These are phyloP conservation scores for Euleptes europaea DNA, from an alignment of 2,113 vertebrate species.

Conservation along the genomic window DNA sequence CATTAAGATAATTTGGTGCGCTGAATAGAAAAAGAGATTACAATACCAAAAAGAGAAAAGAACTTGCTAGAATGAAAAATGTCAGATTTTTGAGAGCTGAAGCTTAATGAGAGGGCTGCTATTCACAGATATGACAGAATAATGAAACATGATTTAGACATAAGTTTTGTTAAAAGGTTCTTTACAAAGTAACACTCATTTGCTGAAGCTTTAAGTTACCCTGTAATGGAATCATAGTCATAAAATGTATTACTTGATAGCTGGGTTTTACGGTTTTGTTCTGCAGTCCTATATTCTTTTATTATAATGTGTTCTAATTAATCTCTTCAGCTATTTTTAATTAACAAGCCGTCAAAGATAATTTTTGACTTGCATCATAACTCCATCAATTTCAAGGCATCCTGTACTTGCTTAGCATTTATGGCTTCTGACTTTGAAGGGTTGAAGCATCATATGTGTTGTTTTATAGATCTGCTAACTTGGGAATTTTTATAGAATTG, in stretches of 20 bases:
- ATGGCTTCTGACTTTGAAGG: neutral
- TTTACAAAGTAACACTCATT: neutral
- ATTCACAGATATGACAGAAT: slow-evolving; percentile 14
- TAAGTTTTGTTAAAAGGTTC: neutral
- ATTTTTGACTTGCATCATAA: neutral
- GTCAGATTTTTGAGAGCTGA: neutral
- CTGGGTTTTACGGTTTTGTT: neutral
- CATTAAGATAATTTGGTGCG: neutral
- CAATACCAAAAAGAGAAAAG: neutral
- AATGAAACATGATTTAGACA: neutral
- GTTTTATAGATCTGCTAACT: neutral
- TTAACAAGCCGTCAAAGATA: neutral
- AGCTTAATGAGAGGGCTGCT: slow-evolving; percentile 15
- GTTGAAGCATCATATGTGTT: neutral
- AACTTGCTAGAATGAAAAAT: neutral
- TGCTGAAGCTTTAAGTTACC: neutral
- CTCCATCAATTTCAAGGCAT: neutral
- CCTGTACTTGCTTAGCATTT: neutral
- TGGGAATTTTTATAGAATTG: neutral
- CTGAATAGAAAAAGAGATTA: neutral
- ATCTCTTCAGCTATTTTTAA: neutral
- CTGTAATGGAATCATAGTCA: neutral
- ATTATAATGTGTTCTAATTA: neutral
- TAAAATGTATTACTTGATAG: neutral
- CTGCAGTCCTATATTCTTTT: neutral